Evolutionary conservation across 2,113 vertebrate genomes (phyloP).

Genomic region (Sciurus niger): DNA sequence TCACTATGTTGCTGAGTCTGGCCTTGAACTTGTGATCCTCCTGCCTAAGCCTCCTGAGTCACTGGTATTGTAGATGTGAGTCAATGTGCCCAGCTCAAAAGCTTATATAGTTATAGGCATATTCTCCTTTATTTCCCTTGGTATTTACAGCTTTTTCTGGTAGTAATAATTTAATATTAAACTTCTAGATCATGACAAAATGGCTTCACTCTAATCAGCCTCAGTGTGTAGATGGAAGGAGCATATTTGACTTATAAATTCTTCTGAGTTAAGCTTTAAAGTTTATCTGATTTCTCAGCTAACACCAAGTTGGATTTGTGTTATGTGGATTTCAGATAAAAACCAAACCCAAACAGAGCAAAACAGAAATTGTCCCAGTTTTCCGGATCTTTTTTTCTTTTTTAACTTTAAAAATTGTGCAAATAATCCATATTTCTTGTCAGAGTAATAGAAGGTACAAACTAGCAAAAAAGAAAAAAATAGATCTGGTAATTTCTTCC

Average conservation of each 20-base stretch:
- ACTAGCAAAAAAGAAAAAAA: neutral
- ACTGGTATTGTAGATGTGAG: too few species aligned
- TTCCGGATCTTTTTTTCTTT: constrained; percentile 42
- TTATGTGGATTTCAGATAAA: constrained; percentile 54
- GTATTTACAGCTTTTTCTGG: neutral
- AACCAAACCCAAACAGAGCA: constrained; percentile 44
- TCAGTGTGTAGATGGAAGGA: neutral
- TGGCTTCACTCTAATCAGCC: neutral
- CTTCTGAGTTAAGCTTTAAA: constrained; percentile 7
- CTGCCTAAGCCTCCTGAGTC: too few species aligned
- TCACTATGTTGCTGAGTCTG: too few species aligned
- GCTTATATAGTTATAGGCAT: neutral
- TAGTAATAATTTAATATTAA: neutral
- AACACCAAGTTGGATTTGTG: neutral
- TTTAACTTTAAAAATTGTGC: constrained; percentile 45
- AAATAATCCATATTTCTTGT: neutral
- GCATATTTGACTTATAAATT: neutral
- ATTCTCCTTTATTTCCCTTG: neutral
- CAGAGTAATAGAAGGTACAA: constrained; percentile 26
- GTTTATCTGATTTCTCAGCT: constrained; percentile 36
- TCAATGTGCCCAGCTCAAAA: neutral
- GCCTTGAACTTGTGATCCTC: too few species aligned
- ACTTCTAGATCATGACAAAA: neutral
- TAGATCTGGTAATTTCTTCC: neutral
- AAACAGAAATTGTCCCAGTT: neutral